These are phyloP conservation scores for Zaprionus nigranus DNA, from an alignment of 1,140 invertebrate species.

Conservation along the genomic window DNA sequence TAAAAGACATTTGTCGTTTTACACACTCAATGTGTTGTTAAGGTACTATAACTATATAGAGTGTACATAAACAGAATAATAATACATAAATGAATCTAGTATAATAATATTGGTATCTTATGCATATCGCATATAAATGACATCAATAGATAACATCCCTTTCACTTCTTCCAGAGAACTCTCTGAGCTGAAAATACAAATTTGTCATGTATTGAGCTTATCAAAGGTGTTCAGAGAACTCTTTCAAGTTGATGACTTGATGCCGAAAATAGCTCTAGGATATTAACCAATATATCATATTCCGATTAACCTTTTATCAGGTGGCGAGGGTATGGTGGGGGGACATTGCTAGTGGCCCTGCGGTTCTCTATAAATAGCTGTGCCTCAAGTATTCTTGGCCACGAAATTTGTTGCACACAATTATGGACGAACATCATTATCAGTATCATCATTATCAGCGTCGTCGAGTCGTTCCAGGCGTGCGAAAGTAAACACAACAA, in stretches of 20 bases:
- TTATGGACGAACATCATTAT: constrained; percentile 10
- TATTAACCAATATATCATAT: constrained; percentile 1
- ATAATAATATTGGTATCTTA: too few relatives aligned
- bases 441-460: background rate
- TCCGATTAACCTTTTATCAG: background rate
- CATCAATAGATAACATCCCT: background rate
- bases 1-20: too few relatives aligned
- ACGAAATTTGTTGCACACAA: constrained; percentile 9
- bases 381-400: constrained; percentile 33
- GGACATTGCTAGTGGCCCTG: too few relatives aligned
- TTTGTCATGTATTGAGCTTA: too few relatives aligned
- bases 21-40: too few relatives aligned
- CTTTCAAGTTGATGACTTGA: too few relatives aligned
- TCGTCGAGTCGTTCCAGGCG: constrained; percentile 22
- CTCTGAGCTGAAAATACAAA: background rate
- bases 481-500: constrained; percentile 30
- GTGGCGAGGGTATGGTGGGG: background rate
- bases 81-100: too few relatives aligned
- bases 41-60: too few relatives aligned
- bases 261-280: too few relatives aligned
- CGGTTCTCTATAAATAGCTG: constrained; percentile 29
- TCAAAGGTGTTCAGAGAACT: too few relatives aligned
- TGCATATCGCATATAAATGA: too few relatives aligned
- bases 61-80: too few relatives aligned
- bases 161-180: background rate